Evolutionary conservation across 2,113 vertebrate genomes (phyloP), one percentile per base, ranked within the genome.

Genomic region (Indicator maculatus): DNA sequence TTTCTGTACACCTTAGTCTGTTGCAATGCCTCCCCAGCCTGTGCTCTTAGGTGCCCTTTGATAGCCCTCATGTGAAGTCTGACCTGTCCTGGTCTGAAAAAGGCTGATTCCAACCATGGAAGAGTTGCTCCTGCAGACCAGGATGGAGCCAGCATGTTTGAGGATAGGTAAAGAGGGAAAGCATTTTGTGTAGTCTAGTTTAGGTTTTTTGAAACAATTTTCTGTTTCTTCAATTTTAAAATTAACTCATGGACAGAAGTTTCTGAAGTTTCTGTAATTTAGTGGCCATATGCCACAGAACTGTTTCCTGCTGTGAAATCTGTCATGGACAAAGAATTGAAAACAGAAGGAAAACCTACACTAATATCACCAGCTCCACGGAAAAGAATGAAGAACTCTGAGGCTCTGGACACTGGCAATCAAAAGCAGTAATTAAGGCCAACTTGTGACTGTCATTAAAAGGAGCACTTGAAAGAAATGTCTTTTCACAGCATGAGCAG

Each of bases 231-330:
- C 81, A 76, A 79, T 96, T 97, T 96, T 97, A 96, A 97, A 97
- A 97, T 97, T 96, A 97, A 97, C 96, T 97, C 91, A 81, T 78
- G 85, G 97, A 96, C 97, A 97, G 97, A 97, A 97, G 96, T 97
- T 96, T 96, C 94, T 90, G 91, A 97, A 97, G 96, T 97, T 97
- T 96, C 90, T 96, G 89, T 96, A 94, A 96, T 97, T 97, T 96
- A 96, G 92, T 96, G 96, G 93, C 97, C 96, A 97, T 97, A 97
- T 97, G 97, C 95, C 96, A 97, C 89, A 91, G 88, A 96, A 96
- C 87, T 83, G 93, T 83, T 97, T 96, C 97, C 96, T 96, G 95
- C 97, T 97, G 97, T 96, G 97, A 97, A 97, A 97, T 96, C 97
- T 97, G 97, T 97, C 96, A 97, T 2, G 93, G 96, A 97, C 97